Conservation (phyloP, 2,888 invertebrate genomes). For the Lymantria dispar region DNA sequence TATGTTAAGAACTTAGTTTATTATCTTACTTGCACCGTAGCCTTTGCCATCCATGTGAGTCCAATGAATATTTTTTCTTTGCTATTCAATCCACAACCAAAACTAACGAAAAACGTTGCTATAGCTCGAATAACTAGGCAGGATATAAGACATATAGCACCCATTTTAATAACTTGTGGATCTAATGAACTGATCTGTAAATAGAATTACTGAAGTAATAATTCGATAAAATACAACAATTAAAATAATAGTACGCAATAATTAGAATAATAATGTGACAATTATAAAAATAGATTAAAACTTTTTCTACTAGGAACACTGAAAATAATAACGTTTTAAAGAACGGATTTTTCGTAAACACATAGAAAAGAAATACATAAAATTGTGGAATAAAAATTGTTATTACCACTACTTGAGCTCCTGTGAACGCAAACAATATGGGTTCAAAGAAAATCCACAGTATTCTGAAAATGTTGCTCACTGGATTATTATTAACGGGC, state of each 20-base stretch:
- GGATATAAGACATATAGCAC: constrained; percentile 83
- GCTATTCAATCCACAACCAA: constrained; percentile 87
- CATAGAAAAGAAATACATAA: too few relatives aligned
- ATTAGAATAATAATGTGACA: too few relatives aligned
- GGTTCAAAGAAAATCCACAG: constrained; percentile 95
- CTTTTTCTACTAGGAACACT: too few relatives aligned
- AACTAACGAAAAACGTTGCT: constrained; percentile 83
- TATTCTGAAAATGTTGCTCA: constrained; percentile 88
- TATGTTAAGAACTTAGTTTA: background rate
- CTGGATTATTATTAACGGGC: constrained; percentile 88
- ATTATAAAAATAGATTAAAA: too few relatives aligned
- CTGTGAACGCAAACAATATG: constrained; percentile 93
- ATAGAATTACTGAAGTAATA: too few relatives aligned
- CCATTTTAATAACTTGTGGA: constrained; percentile 84
- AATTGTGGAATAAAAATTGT: background rate
- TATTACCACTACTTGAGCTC: constrained; percentile 89
- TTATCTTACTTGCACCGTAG: constrained; percentile 89
- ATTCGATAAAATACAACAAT: too few relatives aligned
- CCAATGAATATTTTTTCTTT: constrained; percentile 93
- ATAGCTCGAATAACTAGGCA: constrained; percentile 83
- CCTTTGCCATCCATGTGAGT: constrained; percentile 93
- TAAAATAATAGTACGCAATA: too few relatives aligned
- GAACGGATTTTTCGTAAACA: too few relatives aligned
- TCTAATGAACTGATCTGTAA: constrained; percentile 81
- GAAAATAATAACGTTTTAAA: too few relatives aligned